These are phyloP conservation scores for Cephonodes hylas DNA, from an alignment of 2,888 invertebrate species.

Conservation along the genomic window DNA sequence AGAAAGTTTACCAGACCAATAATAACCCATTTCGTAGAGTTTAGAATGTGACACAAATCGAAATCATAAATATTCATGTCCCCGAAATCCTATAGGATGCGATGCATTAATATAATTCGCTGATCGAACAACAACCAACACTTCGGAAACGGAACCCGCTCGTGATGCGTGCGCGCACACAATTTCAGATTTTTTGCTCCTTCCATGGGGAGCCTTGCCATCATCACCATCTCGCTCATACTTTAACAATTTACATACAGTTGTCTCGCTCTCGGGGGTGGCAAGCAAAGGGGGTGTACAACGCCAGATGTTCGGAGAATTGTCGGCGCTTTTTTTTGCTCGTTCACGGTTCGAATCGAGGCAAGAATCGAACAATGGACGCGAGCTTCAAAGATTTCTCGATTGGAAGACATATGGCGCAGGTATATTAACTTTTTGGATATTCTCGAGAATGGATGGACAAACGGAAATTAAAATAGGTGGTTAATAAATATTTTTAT, in stretches of 20 bases:
- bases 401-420: slow-evolving; percentile 36
- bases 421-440: slow-evolving; percentile 33
- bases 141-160: slow-evolving; percentile 43
- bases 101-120: slow-evolving; percentile 8
- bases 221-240: slow-evolving; percentile 18
- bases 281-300: slow-evolving; percentile 47
- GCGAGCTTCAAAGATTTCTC: slow-evolving; percentile 34
- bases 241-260: slow-evolving; percentile 15
- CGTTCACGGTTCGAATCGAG: slow-evolving; percentile 19
- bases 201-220: slow-evolving; percentile 29
- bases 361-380: slow-evolving; percentile 48
- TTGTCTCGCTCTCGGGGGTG: slow-evolving; percentile 42
- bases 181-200: slow-evolving; percentile 34
- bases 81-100: background rate
- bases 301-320: slow-evolving; percentile 58
- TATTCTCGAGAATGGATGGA: background rate
- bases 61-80: background rate
- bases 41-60: background rate
- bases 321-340: slow-evolving; percentile 37
- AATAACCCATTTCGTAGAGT: background rate
- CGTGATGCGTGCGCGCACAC: slow-evolving; percentile 36
- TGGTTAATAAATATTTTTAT: slow-evolving; percentile 2
- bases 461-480: background rate
- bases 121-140: slow-evolving; percentile 19
- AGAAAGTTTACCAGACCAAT: background rate